Evolutionary conservation across 2,113 vertebrate species (phyloP).

Genomic region (Motacilla alba): DNA sequence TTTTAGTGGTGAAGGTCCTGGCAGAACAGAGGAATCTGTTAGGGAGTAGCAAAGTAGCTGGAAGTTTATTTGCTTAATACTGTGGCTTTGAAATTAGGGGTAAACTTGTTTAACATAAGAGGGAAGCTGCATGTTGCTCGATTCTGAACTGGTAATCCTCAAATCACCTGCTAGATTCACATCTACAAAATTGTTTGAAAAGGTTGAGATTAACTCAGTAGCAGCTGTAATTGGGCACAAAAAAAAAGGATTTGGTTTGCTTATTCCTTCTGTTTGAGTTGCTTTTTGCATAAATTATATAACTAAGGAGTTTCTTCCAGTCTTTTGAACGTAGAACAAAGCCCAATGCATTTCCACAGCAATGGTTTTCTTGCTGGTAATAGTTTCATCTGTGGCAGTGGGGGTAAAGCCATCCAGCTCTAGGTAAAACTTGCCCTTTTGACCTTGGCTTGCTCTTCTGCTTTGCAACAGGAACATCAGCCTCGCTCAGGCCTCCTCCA

Average conservation of each 20-base stretch:
- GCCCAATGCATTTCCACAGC: background rate
- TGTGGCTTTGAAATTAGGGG: background rate
- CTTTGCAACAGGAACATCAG: conserved; percentile 79
- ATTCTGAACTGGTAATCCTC: background rate
- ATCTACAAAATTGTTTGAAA: background rate
- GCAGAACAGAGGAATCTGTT: background rate
- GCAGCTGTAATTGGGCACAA: background rate
- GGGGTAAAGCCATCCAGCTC: background rate
- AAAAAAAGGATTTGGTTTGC: background rate
- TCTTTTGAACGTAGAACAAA: background rate
- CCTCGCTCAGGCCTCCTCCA: conserved; percentile 89
- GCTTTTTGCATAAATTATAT: background rate
- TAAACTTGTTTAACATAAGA: background rate
- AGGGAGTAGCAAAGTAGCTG: background rate
- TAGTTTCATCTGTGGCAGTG: background rate
- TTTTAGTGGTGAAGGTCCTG: background rate
- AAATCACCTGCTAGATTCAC: background rate
- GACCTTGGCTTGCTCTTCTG: background rate
- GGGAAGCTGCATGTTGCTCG: background rate
- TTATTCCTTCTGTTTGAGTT: background rate
- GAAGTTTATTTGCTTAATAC: background rate
- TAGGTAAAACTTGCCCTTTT: background rate
- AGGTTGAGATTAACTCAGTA: background rate
- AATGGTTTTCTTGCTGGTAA: background rate
- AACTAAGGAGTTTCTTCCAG: background rate